phyloP scores from a whole-genome alignment of 1,140 invertebrate species.

The Zeugodacus cucurbitae region DNA sequence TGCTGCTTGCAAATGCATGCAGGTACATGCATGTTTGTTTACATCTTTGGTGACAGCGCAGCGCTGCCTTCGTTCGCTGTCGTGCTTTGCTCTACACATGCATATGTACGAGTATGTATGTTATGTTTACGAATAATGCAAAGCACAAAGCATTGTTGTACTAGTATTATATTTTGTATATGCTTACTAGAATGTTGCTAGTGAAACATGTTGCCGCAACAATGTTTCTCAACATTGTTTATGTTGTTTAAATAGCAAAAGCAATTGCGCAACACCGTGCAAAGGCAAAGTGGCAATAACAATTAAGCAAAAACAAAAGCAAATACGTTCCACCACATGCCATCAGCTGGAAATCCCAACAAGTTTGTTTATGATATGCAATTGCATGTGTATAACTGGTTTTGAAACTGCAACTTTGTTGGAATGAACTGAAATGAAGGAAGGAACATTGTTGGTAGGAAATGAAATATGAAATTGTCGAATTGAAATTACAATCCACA shows the following conservation, averaged over 20 bases:
- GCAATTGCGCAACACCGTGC: neutral
- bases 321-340: constrained; percentile 29
- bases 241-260: neutral
- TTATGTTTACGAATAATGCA: too few species aligned
- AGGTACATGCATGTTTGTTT: too few species aligned
- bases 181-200: neutral
- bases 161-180: neutral
- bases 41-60: neutral
- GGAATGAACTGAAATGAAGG: neutral
- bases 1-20: too few species aligned
- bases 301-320: neutral
- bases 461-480: neutral
- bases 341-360: neutral
- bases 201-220: neutral
- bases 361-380: neutral
- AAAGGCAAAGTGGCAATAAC: neutral
- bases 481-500: neutral
- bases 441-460: neutral
- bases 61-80: too few species aligned
- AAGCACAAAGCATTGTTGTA: too few species aligned
- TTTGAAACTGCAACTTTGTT: neutral
- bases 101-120: too few species aligned
- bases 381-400: neutral
- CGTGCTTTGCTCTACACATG: too few species aligned
- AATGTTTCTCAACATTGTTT: neutral